Evolutionary conservation across 2,888 invertebrate species (phyloP).

Genomic region (Neuroscelio doddi): DNA sequence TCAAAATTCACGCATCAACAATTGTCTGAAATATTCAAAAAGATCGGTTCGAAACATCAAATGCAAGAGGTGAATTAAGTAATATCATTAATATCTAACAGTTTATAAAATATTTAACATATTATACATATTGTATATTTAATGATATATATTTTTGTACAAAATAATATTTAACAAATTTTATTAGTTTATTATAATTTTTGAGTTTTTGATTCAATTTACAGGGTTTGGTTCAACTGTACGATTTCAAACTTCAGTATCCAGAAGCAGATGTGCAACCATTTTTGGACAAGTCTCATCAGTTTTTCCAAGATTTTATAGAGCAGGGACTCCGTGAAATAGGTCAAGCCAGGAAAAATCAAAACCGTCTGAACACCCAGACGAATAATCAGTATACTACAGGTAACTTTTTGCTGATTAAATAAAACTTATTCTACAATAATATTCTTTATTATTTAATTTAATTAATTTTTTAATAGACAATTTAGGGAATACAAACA

Average conservation of each 20-base stretch:
- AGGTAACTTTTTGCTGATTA: slow-evolving; percentile 46
- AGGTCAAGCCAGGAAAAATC: slow-evolving; percentile 70
- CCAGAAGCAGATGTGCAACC: slow-evolving; percentile 88
- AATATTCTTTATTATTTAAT: not conserved
- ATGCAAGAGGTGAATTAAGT: slow-evolving; percentile 74
- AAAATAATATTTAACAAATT: no score
- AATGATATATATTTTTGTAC: no score
- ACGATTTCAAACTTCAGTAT: slow-evolving; percentile 83
- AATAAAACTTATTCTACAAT: not conserved
- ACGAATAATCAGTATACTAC: slow-evolving; percentile 59
- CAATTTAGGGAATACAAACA: slow-evolving; percentile 44
- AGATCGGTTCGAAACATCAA: slow-evolving; percentile 91
- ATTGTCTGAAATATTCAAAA: slow-evolving; percentile 90
- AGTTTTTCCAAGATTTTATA: slow-evolving; percentile 90
- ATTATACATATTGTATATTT: no score
- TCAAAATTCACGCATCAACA: slow-evolving; percentile 89
- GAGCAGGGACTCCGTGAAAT: slow-evolving; percentile 82
- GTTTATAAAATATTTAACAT: no score
- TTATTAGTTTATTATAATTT: no score
- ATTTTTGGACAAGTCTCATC: slow-evolving; percentile 86
- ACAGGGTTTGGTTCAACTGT: slow-evolving; percentile 85
- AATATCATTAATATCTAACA: no score
- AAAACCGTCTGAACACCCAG: slow-evolving; percentile 58
- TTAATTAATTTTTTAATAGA: slow-evolving; percentile 7
- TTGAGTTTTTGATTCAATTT: no score